A percentile compares a stretch with the other conserved stretches of the same genome.
These are phyloP conservation scores for Campylorhamphus procurvoides DNA, from an alignment of 2,113 vertebrate species.

Conservation along the genomic window DNA sequence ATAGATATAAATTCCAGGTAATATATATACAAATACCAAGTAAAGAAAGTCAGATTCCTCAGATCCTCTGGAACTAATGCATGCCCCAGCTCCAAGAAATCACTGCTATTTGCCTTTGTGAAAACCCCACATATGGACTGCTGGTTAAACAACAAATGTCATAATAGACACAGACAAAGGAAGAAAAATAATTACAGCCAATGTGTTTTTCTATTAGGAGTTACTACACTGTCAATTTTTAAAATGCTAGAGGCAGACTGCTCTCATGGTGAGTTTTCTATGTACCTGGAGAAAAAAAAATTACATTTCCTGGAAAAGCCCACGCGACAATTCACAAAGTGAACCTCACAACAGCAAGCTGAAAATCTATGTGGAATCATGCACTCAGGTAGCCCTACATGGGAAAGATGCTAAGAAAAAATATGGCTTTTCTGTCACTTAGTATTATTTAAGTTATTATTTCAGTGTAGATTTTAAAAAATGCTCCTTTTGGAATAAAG, in stretches of 20 bases:
- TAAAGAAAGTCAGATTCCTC: not conserved
- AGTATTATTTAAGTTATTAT: not conserved
- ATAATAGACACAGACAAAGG: not conserved
- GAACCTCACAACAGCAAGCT: not conserved
- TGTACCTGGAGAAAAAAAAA: not conserved
- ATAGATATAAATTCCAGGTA: not conserved
- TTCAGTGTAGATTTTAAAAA: not conserved
- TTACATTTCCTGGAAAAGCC: not conserved
- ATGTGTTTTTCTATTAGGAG: not conserved
- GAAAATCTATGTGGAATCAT: not conserved
- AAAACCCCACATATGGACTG: not conserved
- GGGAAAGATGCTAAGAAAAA: not conserved
- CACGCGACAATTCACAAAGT: not conserved
- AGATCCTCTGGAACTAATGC: not conserved
- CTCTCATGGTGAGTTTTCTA: not conserved
- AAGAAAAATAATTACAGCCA: not conserved
- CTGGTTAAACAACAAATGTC: not conserved
- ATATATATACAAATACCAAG: not conserved
- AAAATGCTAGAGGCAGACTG: not conserved
- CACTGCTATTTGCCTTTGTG: not conserved
- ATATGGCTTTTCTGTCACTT: not conserved
- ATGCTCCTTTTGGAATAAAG: not conserved
- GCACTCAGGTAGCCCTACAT: not conserved
- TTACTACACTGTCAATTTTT: not conserved
- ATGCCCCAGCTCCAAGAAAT: not conserved